These are phyloP conservation scores for Habroteleia sp. DNA, from an alignment of 2,888 invertebrate genomes.

Conservation along the genomic window DNA sequence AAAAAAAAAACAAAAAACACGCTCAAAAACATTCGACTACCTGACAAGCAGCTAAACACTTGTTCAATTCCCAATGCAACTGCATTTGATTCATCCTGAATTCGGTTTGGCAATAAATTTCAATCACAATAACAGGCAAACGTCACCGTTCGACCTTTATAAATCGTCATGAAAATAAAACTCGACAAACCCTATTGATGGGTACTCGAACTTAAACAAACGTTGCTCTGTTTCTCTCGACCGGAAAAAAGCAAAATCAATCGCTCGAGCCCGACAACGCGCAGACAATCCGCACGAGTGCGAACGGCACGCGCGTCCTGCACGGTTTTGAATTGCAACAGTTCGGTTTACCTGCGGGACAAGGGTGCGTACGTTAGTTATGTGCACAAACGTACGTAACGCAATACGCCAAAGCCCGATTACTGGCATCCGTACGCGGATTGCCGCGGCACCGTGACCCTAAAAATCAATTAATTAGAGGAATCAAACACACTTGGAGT, in stretches of 20 bases:
- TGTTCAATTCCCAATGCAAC: conserved; percentile 1
- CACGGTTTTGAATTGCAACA: conserved; percentile 41
- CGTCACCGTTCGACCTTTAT: conserved; percentile 7
- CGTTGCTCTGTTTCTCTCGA: not conserved
- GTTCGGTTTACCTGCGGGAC: conserved; percentile 36
- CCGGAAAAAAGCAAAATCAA: conserved; percentile 10
- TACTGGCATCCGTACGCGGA: conserved; percentile 76
- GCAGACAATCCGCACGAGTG: conserved; percentile 10
- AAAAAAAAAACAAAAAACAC: too few species aligned
- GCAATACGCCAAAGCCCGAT: conserved; percentile 73
- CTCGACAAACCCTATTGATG: not conserved
- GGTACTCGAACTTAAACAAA: conserved; percentile 1
- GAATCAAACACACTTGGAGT: conserved; percentile 81
- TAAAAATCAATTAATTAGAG: conserved; percentile 81
- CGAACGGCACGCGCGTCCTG: conserved; percentile 46
- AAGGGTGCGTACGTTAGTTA: conserved; percentile 14
- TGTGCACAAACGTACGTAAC: conserved; percentile 68
- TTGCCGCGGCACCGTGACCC: conserved; percentile 72
- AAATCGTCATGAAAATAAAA: conserved; percentile 9
- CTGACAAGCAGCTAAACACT: not conserved
- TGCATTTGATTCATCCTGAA: not conserved
- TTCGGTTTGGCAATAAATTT: conserved; percentile 15
- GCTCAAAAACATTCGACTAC: too few species aligned
- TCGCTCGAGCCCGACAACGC: conserved; percentile 1
- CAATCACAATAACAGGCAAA: conserved; percentile 14